phyloP scores from a whole-genome alignment of 2,113 vertebrate species.

The Clinocottus analis region DNA sequence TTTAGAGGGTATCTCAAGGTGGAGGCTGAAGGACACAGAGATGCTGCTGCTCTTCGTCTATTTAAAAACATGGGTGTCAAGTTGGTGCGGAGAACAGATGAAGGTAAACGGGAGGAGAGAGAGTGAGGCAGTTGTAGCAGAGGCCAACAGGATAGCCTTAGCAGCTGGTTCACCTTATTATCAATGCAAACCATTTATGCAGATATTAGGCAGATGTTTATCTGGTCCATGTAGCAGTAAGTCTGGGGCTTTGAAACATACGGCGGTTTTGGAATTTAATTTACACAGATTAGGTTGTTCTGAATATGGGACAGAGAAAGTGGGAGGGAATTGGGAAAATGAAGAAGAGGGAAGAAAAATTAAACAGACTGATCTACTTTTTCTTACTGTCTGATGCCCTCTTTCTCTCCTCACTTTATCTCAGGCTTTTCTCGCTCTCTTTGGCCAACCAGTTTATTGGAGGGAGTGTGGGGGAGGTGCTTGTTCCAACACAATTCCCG shows the following conservation, averaged over 20 bases:
- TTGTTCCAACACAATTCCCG: conserved; percentile 79
- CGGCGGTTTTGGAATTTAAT: conserved; percentile 47
- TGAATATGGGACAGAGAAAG: conserved; percentile 46
- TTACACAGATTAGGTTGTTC: conserved; percentile 59
- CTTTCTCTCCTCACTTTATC: conserved; percentile 38
- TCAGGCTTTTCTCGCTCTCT: conserved; percentile 37
- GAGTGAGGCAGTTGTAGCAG: conserved; percentile 26
- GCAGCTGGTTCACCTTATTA: conserved; percentile 58
- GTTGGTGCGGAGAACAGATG: conserved; percentile 54
- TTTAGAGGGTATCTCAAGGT: conserved; percentile 70
- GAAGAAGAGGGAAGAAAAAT: conserved; percentile 9
- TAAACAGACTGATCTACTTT: conserved; percentile 35
- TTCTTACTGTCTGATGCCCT: conserved; percentile 30
- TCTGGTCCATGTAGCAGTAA: conserved; percentile 42
- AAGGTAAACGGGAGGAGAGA: conserved; percentile 50
- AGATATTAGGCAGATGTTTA: conserved; percentile 65
- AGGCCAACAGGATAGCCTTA: conserved; percentile 28
- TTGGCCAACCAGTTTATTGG: conserved; percentile 68
- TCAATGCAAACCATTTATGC: conserved; percentile 53
- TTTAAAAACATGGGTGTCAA: conserved; percentile 49
- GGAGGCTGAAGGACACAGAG: conserved; percentile 65
- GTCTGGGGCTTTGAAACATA: conserved; percentile 46
- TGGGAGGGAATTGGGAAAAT: conserved; percentile 19
- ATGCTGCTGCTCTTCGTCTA: conserved; percentile 62
- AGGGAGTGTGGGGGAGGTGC: conserved; percentile 71